Evolutionary conservation across 2,888 invertebrate genomes (phyloP).

Genomic region (Stegophylla sp.): DNA sequence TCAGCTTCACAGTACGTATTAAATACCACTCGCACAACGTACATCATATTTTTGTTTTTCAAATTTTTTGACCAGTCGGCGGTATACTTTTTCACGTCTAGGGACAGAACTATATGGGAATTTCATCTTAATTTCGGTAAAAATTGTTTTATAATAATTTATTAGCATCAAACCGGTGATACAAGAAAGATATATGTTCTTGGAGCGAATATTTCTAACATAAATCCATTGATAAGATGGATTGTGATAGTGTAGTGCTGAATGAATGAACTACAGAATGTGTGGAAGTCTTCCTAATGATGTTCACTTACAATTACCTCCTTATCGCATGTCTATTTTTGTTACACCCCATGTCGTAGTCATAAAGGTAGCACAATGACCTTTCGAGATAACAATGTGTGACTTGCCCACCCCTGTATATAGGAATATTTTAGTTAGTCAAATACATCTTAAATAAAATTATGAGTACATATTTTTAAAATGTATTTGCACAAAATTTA

Average conservation of each 20-base stretch:
- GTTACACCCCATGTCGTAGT: slow-evolving; percentile 9
- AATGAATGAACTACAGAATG: background rate
- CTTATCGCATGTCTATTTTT: slow-evolving; percentile 13
- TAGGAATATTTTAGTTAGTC: no score
- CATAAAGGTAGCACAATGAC: slow-evolving; percentile 1
- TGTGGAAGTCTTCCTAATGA: slow-evolving; percentile 8
- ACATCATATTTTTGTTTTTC: slow-evolving; percentile 8
- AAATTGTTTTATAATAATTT: slow-evolving; percentile 5
- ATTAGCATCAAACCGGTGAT: slow-evolving; percentile 5
- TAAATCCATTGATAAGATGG: background rate
- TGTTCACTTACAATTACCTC: slow-evolving; percentile 18
- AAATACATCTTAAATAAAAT: no score
- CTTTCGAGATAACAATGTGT: background rate
- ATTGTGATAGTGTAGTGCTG: background rate
- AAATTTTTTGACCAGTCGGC: no score
- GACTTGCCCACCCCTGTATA: no score
- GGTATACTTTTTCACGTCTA: background rate
- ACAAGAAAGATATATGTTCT: slow-evolving; percentile 2
- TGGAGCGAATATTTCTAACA: slow-evolving; percentile 7
- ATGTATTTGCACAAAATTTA: no score
- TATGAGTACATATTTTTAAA: no score
- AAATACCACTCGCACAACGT: slow-evolving; percentile 13
- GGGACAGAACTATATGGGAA: slow-evolving; percentile 10
- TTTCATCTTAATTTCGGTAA: background rate
- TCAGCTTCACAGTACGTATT: no score